Base-by-base conservation (phyloP, 2,797 vertebrate genomes). In the Sarcophilus harrisii region DNA sequence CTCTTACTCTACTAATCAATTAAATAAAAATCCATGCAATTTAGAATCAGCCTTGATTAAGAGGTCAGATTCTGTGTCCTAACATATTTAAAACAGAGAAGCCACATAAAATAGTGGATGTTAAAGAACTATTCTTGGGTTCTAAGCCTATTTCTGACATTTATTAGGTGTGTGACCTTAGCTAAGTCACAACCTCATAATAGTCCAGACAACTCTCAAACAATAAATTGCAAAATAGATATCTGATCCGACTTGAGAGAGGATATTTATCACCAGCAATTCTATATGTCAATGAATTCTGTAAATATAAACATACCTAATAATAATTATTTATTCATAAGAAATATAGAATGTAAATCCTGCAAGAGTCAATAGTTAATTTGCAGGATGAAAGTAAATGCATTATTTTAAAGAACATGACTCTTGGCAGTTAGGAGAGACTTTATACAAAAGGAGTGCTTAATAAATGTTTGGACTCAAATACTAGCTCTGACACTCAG, bases 1-100 rank as follows among this genome's bases (percentile, higher is more conserved):
- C 45, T 94, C 93, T 94, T 96, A 95, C 93, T 94, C 95, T 96
- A 58, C 92, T 96, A 97, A 95, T 97, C 97, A 95, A 95, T 96
- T 97, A 87, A 38, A 97, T 92, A 14, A 91, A 90, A 95, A 90
- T 32, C 38, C 10, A 91, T 93, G 92, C 91, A 58, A 49, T 60
- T 66, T 57, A 11, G 62, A 49, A 27, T 38, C 21, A 87, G 0
- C 21, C 73, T 24, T 87, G 21, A 87, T 49, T 87, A 87, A 87
- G 21, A 87, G 38, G 73, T 87, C 38, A 87, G 18, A 87, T 49
- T 87, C 38, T n/a, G 21, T 45, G 24, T 87, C 10, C 73, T 49
- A 87, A 87, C 8, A 49, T 11, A 87, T 27, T 49, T 10, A 81
- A 81, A 27, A 29, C 38, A 81, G 38, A 81, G 21, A 45, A 27